Evolutionary conservation across 2,797 vertebrate genomes (phyloP), one percentile per base, ranked within the genome.

Genomic region (Octomys mimax): DNA sequence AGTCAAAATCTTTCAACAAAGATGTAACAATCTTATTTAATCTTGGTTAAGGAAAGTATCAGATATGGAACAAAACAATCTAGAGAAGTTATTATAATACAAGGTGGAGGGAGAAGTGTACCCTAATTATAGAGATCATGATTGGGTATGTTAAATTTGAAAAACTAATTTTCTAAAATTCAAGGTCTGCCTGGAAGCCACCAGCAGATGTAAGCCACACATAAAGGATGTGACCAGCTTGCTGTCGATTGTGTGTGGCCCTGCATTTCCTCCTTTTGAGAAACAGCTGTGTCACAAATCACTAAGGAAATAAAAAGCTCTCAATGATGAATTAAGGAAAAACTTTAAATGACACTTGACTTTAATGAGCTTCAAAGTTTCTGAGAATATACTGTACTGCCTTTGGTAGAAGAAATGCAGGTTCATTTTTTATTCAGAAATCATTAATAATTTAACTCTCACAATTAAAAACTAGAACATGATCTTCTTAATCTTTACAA

Each of bases 391-490:
- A 77, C 42, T 70, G 3, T 68, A 68, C 22, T 71, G 36, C 28
- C 86, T 85, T 86, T 64, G n/a, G 39, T 59, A 95, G 64, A 94
- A 92, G 70, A 94, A 90, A 91, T 0, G 7, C 14, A 6, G 62
- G 21, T 22, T 24, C 2, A 36, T 19, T 79, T 79, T 89, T 81
- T 93, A 96, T n/a, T 39, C 36, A 9, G 36, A 95, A 92, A 64
- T 31, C 73, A 96, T 91, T 91, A 95, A 89, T 93, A 97, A 95
- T 94, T 89, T 42, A 82, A 68, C 83, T 68, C 70, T 95, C 80
- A 89, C 24, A 79, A 75, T 73, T 95, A 87, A 96, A 98, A 94
- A 61, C 71, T 85, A 94, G 57, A 94, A 57, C 57, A 84, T 78
- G 49, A 21, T 95, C 75, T 59, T 59, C 73, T 57, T 85, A 87